phyloP scores from a whole-genome alignment of 1,140 invertebrate species.

The Nomia melanderi region DNA sequence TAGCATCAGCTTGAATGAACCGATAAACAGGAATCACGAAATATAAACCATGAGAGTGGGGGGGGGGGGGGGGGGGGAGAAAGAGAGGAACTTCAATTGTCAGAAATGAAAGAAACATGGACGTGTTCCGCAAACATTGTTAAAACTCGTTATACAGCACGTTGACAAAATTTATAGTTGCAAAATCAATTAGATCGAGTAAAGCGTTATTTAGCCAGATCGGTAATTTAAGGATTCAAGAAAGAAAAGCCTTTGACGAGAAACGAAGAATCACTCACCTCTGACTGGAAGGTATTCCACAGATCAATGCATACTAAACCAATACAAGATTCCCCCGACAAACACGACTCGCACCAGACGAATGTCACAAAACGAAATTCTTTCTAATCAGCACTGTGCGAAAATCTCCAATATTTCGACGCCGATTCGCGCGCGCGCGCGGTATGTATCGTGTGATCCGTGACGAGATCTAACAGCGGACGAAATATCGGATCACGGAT shows the following conservation, averaged over 20 bases:
- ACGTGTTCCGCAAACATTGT: neutral
- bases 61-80: too few species aligned
- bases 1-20: too few species aligned
- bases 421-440: constrained; percentile 9
- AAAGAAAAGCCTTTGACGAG: too few species aligned
- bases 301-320: constrained; percentile 20
- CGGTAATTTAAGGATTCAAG: too few species aligned
- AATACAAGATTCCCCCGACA: neutral
- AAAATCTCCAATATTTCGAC: constrained; percentile 9
- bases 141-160: neutral
- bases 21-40: too few species aligned
- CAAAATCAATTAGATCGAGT: too few species aligned
- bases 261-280: constrained; percentile 12
- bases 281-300: neutral
- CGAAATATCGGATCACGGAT: constrained; percentile 4
- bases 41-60: too few species aligned
- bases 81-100: too few species aligned
- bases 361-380: constrained; percentile 14
- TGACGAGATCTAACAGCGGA: constrained; percentile 6
- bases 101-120: neutral
- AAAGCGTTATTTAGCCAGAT: neutral
- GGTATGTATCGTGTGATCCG: neutral
- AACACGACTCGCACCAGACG: neutral
- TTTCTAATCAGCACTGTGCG: constrained; percentile 2
- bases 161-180: constrained; percentile 26